Conservation (phyloP, 1,140 invertebrate genomes). For the Telenomus remus region DNA sequence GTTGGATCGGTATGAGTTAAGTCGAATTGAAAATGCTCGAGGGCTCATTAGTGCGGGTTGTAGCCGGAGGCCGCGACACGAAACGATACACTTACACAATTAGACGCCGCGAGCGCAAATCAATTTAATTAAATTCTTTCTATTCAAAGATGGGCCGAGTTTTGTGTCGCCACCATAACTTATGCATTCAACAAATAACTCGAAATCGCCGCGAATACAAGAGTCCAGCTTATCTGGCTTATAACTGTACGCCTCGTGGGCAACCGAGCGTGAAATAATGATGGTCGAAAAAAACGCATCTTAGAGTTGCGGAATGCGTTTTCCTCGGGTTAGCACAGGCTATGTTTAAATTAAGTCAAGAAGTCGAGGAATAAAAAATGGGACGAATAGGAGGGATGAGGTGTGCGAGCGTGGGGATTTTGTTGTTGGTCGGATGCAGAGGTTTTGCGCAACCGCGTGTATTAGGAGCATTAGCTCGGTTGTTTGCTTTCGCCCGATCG, state of each 20-base stretch:
- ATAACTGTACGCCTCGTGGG: conserved; percentile 45
- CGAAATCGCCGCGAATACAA: conserved; percentile 15
- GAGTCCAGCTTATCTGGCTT: conserved; percentile 35
- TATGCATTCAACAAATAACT: conserved; percentile 33
- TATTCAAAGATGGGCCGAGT: conserved; percentile 4
- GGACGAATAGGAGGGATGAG: not conserved
- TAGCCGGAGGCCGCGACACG: conserved; percentile 45
- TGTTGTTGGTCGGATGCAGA: conserved; percentile 3
- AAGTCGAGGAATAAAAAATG: not conserved
- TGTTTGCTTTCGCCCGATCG: conserved; percentile 57
- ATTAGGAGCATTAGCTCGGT: conserved; percentile 45
- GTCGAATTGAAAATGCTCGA: conserved; percentile 52
- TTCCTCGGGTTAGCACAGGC: conserved; percentile 9
- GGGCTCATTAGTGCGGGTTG: conserved; percentile 57
- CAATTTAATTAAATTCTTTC: conserved; percentile 54
- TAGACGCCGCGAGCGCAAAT: conserved; percentile 45
- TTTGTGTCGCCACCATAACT: conserved; percentile 11
- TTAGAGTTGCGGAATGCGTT: conserved; percentile 48
- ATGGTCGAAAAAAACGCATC: conserved; percentile 46
- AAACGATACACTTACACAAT: conserved; percentile 58
- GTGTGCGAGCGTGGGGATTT: conserved; percentile 5
- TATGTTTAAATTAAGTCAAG: conserved; percentile 12
- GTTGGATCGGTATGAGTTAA: conserved; percentile 41
- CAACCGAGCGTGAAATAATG: conserved; percentile 52
- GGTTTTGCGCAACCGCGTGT: conserved; percentile 46